Evolutionary conservation across 1,140 invertebrate genomes (phyloP), one percentile per base, ranked within the genome.

Genomic region (Hypothenemus hampei): DNA sequence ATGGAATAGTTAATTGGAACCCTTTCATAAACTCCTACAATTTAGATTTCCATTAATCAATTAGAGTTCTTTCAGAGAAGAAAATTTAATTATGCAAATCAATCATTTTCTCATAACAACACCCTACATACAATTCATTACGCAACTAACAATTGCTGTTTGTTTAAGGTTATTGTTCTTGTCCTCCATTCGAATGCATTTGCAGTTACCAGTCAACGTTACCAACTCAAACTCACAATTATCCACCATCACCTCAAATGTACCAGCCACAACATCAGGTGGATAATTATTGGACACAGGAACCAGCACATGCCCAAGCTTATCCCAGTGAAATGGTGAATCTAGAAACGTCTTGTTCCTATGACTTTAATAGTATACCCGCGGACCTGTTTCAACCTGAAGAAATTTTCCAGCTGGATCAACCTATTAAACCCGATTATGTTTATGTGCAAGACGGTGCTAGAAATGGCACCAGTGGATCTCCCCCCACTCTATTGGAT

Each of bases 351-450:
- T 44, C 52, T 22, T n/a, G n/a, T n/a, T 64, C 69, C 16, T 73
- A 72, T 31, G 76, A 81, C 36, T 78, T 80, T 26, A 69, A 76
- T 0, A 69, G 79, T 3, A 78, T 82, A 40, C 73, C 76, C 0
- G 76, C 78, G 6, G 84, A 87, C 59, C 74, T 86, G n/a, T 86
- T 87, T 64, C 84, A 86, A 60, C 83, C 84, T 0, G 84, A 87
- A 64, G 83, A 87, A 69, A 85, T 87, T 39, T 88, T 87, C 64
- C 84, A 87, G 66, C 64, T 87, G 26, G 84, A 86, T 55, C 84
- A 86, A 65, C 84, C 84, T 0, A 73, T 86, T n/a, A 74, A 82
- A 58, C 72, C 80, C 0, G 81, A 85, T 51, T 83, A 79, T 47
- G 46, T 59, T 5, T 47, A 60, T 20, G 69, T 69, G 37, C 26